Base-by-base conservation (phyloP, 2,888 invertebrate species). In the Sussaba pulchella region DNA sequence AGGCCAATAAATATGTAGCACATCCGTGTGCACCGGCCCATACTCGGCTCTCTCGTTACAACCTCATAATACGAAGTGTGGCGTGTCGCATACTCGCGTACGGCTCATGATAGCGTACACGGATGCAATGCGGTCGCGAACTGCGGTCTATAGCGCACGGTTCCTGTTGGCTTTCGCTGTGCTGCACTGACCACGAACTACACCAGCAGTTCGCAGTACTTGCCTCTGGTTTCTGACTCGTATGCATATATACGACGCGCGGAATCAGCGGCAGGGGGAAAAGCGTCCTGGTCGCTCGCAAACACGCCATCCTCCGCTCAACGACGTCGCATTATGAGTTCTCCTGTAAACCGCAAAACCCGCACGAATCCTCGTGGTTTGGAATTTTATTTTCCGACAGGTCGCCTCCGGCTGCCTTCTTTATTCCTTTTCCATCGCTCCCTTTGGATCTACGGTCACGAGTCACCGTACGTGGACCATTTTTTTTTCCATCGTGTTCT, bases 101-200 rank as follows among this genome's bases (percentile, higher is more conserved):
- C 24, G 54, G 47, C 71, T 79, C 78, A 71, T 81, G 81, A 74
- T 82, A 83, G 76, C 74, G 78, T 77, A 78, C 76, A 71, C 81
- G 79, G 78, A 84, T 82, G 81, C 81, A n/a, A 79, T 83, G 83
- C 72, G 21, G 72, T 57, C 45, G 77, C 64, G 39, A 59, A 31
- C 26, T 50, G 47, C 47, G 41, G 26, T 71, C 14, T 43, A 41
- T 47, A 50, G 21, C 41, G 24, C 10, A 39, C 24, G 47, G 39
- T 71, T 61, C 41, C 61, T 61, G 61, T 50, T 71, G 50, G 61
- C 39, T 61, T 70, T 43, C 8, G 26, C 5, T 41, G 61, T 61
- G 31, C 61, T 21, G 26, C 43, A 61, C 64, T 50, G 71, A 59
- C 66, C 72, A 52, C 52, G 41, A 31, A 9, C 14, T 43, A 24